Evolutionary conservation across 2,113 vertebrate genomes (phyloP), one percentile per base, ranked within the genome.

Genomic region (Xiphorhynchus elegans): DNA sequence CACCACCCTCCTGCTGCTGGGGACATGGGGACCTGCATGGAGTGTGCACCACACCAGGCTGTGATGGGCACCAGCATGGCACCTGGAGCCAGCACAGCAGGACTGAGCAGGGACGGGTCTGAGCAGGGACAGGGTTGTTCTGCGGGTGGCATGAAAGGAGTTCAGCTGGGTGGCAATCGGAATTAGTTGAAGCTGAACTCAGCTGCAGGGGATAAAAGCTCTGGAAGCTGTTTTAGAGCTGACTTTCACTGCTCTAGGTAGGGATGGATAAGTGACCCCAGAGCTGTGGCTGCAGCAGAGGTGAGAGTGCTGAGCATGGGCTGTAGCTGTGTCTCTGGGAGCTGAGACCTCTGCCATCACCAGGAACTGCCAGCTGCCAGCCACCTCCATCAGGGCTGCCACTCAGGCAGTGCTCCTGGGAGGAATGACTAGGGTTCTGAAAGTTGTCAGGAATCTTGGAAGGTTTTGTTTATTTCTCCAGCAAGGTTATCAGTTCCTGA

Each of bases 21-120:
- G 63, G 11, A 31, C 17, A 19, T 3, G 17, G 72, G 79, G 10
- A 31, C 3, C 0, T 7, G 55, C 25, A 14, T 5, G 29, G 20
- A 5, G n/a, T 3, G 11, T 3, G 6, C 29, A n/a, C 21, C 44
- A 33, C n/a, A n/a, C 9, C 7, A 8, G 37, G 17, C 25, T 33
- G 24, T 2, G 23, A 26, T 33, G 20, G 11, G 53, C 46, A 42
- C 17, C 1, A 8, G 2, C 0, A 0, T 1, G 31, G 37, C 58
- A 53, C 44, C 35, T 24, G 1, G 7, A 33, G 17, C 24, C 31
- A 2, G 4, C 19, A 5, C 1, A 0, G 47, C 10, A 3, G 28
- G 53, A 8, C 35, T 39, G 23, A 29, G 20, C 0, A 4, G 26
- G n/a, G 15, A 9, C 0, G 2, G 16, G 13, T 17, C 35, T 39